Base-by-base conservation (phyloP, 30 jellyfish, hydroid and myxozoan genomes). In the Turritopsis dohrnii region DNA sequence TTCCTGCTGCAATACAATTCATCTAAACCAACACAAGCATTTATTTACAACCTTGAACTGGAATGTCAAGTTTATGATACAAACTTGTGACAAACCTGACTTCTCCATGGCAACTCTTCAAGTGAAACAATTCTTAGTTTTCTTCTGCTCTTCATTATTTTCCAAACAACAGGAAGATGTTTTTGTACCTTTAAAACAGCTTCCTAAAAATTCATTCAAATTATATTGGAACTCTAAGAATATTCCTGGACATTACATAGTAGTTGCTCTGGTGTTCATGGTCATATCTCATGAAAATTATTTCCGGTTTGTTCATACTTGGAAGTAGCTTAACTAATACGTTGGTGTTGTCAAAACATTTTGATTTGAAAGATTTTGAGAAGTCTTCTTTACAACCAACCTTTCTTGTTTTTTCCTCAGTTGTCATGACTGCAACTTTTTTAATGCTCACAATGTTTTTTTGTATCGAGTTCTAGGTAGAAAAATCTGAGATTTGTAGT, bases 41-140 rank as follows among this genome's bases (percentile, higher is more conserved):
- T 1, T n/a, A 69, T 23, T 69, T 17, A 69, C 65, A 0, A 0
- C 7, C 26, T 4, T 74, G 65, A 30, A 23, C 83, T 52, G 53
- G 83, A 20, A 74, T 7, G 9, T 8, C 9, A 69, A 69, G 30
- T 69, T 69, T 69, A 7, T 31, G 26, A 0, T 30, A 7, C 1
- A 1, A 72, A 22, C 74, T 19, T 28, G 8, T 29, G 25, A 41
- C 16, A 80, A 20, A 7, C 97, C 93, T 90, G 96, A 28, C 91
- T 30, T 72, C 97, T 87, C 97, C 97, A 90, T 26, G 96, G 95
- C 19, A 82, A 66, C 73, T 90, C 97, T 29, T 86, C 96, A 80
- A 30, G 83, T 5, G 96, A 41, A 22, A 90, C 93, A 54, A 69
- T 71, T 54, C 97, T 72, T 53, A 90, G 82, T 76, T 90, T 84